Conservation (phyloP, 1,140 invertebrate genomes). For the Apis florea region DNA sequence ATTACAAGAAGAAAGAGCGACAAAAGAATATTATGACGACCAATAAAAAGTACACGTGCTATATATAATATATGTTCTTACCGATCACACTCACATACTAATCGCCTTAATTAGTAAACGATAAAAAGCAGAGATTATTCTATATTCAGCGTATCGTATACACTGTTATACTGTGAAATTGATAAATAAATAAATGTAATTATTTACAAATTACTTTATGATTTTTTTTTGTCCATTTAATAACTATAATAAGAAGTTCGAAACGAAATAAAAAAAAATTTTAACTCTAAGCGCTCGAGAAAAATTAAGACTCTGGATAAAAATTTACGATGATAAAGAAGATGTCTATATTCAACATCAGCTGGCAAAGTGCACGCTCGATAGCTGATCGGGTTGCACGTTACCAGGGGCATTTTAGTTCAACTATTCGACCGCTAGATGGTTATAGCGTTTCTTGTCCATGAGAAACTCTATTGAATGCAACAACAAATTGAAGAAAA, state of each 20-base stretch:
- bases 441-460: background rate
- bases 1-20: constrained; percentile 33
- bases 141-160: constrained; percentile 75
- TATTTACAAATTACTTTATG: constrained; percentile 67
- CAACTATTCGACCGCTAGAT: background rate
- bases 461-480: background rate
- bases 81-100: constrained; percentile 76
- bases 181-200: constrained; percentile 78
- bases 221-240: background rate
- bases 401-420: background rate
- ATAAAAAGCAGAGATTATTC: constrained; percentile 72
- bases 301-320: background rate
- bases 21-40: constrained; percentile 62
- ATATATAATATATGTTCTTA: constrained; percentile 75
- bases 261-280: too few relatives aligned
- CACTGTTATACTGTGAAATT: constrained; percentile 77
- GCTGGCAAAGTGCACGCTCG: background rate
- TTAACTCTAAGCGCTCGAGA: too few relatives aligned
- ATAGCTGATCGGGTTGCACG: background rate
- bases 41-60: constrained; percentile 72
- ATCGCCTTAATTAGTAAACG: constrained; percentile 76
- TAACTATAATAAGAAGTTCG: background rate
- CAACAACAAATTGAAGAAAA: background rate
- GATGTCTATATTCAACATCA: background rate
- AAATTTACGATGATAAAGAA: background rate